A percentile compares a stretch with the other conserved stretches of the same genome.
phyloP scores from a whole-genome alignment of 2,113 vertebrate genomes.

The Patagioenas fasciata region DNA sequence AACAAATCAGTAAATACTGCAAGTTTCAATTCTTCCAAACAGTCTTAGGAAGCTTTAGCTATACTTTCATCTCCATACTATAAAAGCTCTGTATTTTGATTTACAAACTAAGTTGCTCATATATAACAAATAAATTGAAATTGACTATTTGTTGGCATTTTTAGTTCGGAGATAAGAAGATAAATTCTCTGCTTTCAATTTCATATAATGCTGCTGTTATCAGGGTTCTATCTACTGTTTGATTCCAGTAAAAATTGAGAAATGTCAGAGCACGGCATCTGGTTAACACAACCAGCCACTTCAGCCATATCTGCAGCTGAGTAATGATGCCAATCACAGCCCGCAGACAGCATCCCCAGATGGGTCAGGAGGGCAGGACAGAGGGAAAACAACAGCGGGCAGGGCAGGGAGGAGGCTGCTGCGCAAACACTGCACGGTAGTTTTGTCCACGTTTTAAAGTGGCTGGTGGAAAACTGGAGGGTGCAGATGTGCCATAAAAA shows the following conservation, averaged over 20 bases:
- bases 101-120: neutral
- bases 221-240: neutral
- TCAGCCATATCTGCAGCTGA: neutral
- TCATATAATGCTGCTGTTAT: neutral
- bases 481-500: slow-evolving; percentile 14
- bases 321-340: neutral
- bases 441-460: neutral
- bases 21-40: neutral
- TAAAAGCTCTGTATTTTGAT: neutral
- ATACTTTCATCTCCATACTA: neutral
- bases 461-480: neutral
- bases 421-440: neutral
- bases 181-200: neutral
- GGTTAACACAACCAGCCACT: neutral
- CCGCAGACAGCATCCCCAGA: neutral
- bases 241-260: neutral
- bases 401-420: neutral
- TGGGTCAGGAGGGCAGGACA: neutral
- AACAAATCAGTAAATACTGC: neutral
- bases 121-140: neutral
- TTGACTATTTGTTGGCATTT: neutral
- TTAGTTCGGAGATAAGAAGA: neutral
- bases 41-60: neutral
- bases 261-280: neutral
- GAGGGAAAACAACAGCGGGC: neutral